A percentile compares a stretch with the other conserved stretches of the same genome.
phyloP scores from a whole-genome alignment of 1,140 invertebrate species.

The Plodia interpunctella region DNA sequence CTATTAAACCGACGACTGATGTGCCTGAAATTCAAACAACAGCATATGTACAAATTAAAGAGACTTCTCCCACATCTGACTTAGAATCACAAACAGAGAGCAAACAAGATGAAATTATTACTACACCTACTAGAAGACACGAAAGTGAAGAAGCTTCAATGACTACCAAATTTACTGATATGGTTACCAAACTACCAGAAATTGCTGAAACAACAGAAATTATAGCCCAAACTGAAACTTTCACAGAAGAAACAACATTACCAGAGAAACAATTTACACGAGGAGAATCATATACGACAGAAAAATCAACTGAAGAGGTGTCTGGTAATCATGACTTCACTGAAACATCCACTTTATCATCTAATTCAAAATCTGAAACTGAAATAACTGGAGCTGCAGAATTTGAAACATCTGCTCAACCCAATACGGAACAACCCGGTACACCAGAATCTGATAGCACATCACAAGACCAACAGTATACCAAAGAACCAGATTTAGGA shows the following conservation, averaged over 20 bases:
- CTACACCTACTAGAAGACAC: constrained; percentile 8
- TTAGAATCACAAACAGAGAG: background rate
- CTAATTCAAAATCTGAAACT: background rate
- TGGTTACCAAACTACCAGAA: constrained; percentile 4
- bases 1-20: background rate
- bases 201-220: constrained; percentile 19
- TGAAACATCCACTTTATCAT: background rate
- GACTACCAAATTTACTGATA: background rate
- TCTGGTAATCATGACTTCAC: background rate
- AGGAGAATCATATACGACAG: background rate
- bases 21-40: constrained; percentile 2
- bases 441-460: background rate
- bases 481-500: background rate
- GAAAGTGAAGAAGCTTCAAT: constrained; percentile 9
- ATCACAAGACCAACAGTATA: constrained; percentile 1
- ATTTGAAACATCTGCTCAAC: background rate
- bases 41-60: constrained; percentile 8
- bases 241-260: constrained; percentile 16
- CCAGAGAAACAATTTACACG: constrained; percentile 11
- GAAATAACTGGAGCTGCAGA: constrained; percentile 22
- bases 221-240: constrained; percentile 13
- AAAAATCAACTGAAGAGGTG: background rate
- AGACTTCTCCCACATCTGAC: constrained; percentile 8
- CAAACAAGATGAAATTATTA: background rate
- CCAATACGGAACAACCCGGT: background rate